These are phyloP conservation scores for Tetropium fuscum DNA, from an alignment of 2,888 invertebrate genomes.

Conservation along the genomic window DNA sequence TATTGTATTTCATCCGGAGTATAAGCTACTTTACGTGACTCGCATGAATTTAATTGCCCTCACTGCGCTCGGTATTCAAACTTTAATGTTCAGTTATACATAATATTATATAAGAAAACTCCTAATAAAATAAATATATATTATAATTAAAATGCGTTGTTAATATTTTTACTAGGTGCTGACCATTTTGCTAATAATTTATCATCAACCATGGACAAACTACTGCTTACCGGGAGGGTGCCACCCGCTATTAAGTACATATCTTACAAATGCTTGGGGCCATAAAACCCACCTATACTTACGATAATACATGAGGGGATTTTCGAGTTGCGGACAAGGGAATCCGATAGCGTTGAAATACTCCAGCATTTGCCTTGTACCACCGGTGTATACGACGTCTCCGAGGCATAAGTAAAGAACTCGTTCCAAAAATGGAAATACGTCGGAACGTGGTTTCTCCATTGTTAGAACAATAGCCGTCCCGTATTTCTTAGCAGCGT, in stretches of 20 bases:
- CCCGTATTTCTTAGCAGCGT: conserved; percentile 89
- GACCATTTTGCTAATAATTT: too few relatives aligned
- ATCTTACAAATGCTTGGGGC: not conserved
- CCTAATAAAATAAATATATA: too few relatives aligned
- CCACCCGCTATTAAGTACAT: not conserved
- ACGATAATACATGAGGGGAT: conserved; percentile 98
- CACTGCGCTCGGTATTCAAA: too few relatives aligned
- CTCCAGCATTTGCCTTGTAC: conserved; percentile 91
- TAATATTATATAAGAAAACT: too few relatives aligned
- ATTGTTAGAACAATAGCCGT: conserved; percentile 91
- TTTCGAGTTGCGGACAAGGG: conserved; percentile 96
- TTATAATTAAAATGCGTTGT: too few relatives aligned
- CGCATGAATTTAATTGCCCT: too few relatives aligned
- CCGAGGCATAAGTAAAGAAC: conserved; percentile 92
- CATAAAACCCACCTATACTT: conserved; percentile 64
- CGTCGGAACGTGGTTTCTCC: conserved; percentile 94
- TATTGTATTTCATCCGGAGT: too few relatives aligned
- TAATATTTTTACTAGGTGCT: too few relatives aligned
- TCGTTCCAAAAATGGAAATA: conserved; percentile 94
- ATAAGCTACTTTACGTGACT: too few relatives aligned
- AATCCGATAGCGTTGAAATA: conserved; percentile 97
- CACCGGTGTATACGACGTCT: conserved; percentile 92
- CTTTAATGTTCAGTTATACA: too few relatives aligned
- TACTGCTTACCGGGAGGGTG: too few relatives aligned
- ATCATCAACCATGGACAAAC: too few relatives aligned